Percentiles rank a stretch among this genome's conserved stretches.
Conservation (phyloP, 2,113 vertebrate species). For the Polypterus bichir region DNA sequence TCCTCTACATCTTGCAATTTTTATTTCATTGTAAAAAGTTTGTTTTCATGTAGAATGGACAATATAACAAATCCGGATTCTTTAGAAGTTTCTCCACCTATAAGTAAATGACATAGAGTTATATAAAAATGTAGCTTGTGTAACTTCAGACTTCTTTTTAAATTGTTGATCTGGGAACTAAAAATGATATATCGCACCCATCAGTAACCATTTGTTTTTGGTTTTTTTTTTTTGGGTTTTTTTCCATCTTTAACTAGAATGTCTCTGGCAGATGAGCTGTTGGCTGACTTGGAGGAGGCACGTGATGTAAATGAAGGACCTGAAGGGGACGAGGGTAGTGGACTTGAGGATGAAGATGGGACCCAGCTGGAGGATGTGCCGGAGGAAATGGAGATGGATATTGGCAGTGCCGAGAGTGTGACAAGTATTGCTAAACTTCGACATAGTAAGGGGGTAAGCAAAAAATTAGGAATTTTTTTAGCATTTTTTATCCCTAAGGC, state of each 20-base stretch:
- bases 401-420: constrained; percentile 64
- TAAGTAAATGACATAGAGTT: not conserved
- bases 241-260: constrained; percentile 32
- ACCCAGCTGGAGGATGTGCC: constrained; percentile 68
- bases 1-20: too few relatives aligned
- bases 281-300: constrained; percentile 81
- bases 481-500: too few relatives aligned
- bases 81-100: not conserved
- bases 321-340: constrained; percentile 31
- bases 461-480: not conserved
- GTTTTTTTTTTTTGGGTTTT: too few relatives aligned
- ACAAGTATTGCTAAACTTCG: constrained; percentile 79
- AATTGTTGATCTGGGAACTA: too few relatives aligned
- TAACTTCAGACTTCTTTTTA: too few relatives aligned
- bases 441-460: constrained; percentile 70
- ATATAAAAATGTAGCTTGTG: too few relatives aligned
- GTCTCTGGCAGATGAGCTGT: constrained; percentile 79
- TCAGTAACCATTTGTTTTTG: not conserved
- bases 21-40: too few relatives aligned
- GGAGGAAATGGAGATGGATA: constrained; percentile 77
- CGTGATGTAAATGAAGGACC: constrained; percentile 60
- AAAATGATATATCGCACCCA: too few relatives aligned
- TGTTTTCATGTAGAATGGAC: too few relatives aligned
- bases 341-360: constrained; percentile 29
- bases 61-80: too few relatives aligned